A percentile compares a stretch with the other conserved stretches of the same genome.
phyloP scores from a whole-genome alignment of 2,797 vertebrate species.

The Huso huso region DNA sequence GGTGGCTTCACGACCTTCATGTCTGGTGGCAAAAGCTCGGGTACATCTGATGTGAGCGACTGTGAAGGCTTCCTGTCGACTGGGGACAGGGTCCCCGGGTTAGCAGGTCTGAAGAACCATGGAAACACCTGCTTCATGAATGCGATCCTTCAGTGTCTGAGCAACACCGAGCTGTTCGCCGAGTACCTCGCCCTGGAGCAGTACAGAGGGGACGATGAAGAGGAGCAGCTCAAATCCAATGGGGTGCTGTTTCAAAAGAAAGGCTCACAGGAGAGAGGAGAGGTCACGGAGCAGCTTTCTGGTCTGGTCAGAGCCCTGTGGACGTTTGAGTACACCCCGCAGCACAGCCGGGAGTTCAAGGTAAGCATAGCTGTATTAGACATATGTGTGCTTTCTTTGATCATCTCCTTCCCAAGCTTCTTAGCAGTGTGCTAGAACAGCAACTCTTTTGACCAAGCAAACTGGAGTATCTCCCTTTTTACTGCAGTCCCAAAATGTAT shows the following conservation, averaged over 20 bases:
- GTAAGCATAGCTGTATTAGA: constrained; percentile 50
- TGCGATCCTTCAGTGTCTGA: constrained; percentile 93
- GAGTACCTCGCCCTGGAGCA: constrained; percentile 92
- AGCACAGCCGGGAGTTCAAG: constrained; percentile 95
- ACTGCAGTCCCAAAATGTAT: too few species aligned
- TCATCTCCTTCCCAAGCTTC: too few species aligned
- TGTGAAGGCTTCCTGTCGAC: constrained; percentile 49
- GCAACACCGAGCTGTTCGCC: constrained; percentile 95
- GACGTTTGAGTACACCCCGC: constrained; percentile 95
- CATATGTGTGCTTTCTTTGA: too few species aligned
- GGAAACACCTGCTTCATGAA: constrained; percentile 99
- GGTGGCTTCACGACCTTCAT: constrained; percentile 58
- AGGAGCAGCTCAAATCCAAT: constrained; percentile 52
- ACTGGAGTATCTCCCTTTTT: too few species aligned
- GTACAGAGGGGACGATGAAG: constrained; percentile 61
- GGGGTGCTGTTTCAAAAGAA: constrained; percentile 54
- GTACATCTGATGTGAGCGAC: constrained; percentile 56
- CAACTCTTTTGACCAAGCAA: too few species aligned
- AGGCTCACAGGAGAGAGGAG: constrained; percentile 57
- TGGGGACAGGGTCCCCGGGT: constrained; percentile 69
- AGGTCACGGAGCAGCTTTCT: constrained; percentile 92
- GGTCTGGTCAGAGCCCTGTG: constrained; percentile 88
- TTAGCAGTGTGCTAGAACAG: too few species aligned
- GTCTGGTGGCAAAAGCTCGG: constrained; percentile 54
- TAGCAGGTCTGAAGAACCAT: constrained; percentile 91